A percentile compares a stretch with the other conserved stretches of the same genome.
phyloP scores from a whole-genome alignment of 2,113 vertebrate species.

The Melanocharis versteri region DNA sequence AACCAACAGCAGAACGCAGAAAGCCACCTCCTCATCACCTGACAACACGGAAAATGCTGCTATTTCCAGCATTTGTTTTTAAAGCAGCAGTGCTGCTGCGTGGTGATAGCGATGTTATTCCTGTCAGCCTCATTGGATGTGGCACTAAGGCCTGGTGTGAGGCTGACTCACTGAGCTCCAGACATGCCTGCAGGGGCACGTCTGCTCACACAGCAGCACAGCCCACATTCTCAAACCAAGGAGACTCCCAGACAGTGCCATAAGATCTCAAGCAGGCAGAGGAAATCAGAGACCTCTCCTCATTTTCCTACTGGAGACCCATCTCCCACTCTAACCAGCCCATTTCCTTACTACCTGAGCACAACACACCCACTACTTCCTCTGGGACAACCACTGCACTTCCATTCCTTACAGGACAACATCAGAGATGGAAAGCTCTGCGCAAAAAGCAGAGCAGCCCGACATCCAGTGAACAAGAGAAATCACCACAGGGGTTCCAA shows the following conservation, averaged over 20 bases:
- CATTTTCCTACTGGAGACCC: background rate
- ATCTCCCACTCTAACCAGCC: background rate
- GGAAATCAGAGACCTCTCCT: background rate
- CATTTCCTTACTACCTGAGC: background rate
- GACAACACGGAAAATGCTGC: background rate
- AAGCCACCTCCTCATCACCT: background rate
- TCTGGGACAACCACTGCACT: background rate
- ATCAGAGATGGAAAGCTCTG: background rate
- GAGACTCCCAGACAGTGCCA: background rate
- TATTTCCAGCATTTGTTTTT: background rate
- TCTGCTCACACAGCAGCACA: background rate
- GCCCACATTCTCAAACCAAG: background rate
- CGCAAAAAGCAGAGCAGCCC: background rate
- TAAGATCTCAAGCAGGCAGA: background rate
- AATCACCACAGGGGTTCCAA: background rate
- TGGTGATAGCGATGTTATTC: background rate
- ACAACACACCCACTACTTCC: background rate
- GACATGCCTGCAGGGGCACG: background rate
- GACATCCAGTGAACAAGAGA: background rate
- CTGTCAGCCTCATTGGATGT: background rate
- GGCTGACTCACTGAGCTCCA: slow-evolving; percentile 33
- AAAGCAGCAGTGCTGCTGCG: background rate
- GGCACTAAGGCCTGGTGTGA: background rate
- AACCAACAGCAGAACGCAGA: background rate
- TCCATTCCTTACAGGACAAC: fast-evolving